Conservation (phyloP, 1,140 invertebrate species). For the Drosophila sp. region DNA sequence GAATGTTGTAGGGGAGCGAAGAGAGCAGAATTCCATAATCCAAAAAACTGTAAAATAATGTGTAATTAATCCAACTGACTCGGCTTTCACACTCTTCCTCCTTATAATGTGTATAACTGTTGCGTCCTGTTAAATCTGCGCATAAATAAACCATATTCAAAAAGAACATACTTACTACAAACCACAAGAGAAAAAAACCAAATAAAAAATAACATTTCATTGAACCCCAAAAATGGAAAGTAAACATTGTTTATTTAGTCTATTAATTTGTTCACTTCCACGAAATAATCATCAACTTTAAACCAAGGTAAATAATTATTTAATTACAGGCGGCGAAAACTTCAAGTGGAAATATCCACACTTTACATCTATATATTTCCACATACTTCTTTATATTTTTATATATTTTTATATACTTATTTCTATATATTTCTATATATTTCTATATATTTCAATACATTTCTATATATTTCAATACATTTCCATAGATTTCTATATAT, state of each 20-base stretch:
- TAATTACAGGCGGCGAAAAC: no score
- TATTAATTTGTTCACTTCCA: no score
- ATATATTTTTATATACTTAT: no score
- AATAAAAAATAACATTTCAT: conserved; percentile 61
- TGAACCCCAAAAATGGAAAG: conserved; percentile 54
- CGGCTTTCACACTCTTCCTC: conserved; percentile 22
- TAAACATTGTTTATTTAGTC: neutral
- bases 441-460: no score
- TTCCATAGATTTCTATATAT: no score
- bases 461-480: no score
- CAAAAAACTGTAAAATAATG: conserved; percentile 7
- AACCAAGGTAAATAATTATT: neutral
- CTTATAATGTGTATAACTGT: conserved; percentile 29
- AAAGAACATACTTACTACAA: conserved; percentile 57
- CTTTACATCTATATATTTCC: no score
- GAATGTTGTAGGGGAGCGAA: conserved; percentile 36
- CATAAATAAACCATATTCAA: conserved; percentile 28
- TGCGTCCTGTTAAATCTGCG: conserved; percentile 15
- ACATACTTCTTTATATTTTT: no score
- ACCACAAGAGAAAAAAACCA: conserved; percentile 59
- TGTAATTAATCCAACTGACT: conserved; percentile 7
- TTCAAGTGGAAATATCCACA: no score
- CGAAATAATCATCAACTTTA: neutral
- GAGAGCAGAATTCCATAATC: conserved; percentile 6
- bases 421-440: no score